Evolutionary conservation across 37 sponge, comb jelly and placozoan species (phyloP), one percentile per base, ranked within the genome.

Genomic region (Aplysina aerophoba): DNA sequence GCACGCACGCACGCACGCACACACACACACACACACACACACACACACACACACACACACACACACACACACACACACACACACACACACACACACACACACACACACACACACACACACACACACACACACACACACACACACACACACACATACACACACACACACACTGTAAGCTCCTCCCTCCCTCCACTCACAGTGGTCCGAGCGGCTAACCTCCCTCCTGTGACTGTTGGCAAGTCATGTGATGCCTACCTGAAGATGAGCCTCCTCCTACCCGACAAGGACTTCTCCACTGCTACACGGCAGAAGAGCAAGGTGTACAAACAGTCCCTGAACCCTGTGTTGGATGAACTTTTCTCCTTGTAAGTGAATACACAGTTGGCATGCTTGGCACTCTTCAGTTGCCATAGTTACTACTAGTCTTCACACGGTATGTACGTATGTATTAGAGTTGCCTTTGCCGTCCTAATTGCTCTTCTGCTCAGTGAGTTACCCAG

Each of bases 281-380:
- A 75, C 21, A 22, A 38, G 53, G 12, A 25, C 78, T 75, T 75
- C 41, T 12, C 71, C 71, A 75, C 35, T 24, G 54, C 54, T 40
- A 13, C 39, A 25, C 39, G 78, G 37, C n/a, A 40, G 54, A 75
- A 75, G 53, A 75, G 78, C 53, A 19, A 75, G 25, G 78, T 75
- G 25, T 75, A 83, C 16, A 88, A 88, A 61, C 66, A 85, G 39
- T 78, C 86, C 15, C 60, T 85, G 24, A 64, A 92, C 24, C 92
- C 92, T 22, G 63, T 87, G 36, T 88, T 86, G 65, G 73, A 92
- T 33, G 79, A 81, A 33, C 59, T 62, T 0, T 74, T 91, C 59
- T 15, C n/a, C 35, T 15, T 91, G 92, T 91, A 58, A 91, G 92
- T 80, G 39, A 2, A 31, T 30, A 19, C 16, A 1, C 5, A 69